phyloP scores from a whole-genome alignment of 2,113 vertebrate species.

The Cottus gobio region DNA sequence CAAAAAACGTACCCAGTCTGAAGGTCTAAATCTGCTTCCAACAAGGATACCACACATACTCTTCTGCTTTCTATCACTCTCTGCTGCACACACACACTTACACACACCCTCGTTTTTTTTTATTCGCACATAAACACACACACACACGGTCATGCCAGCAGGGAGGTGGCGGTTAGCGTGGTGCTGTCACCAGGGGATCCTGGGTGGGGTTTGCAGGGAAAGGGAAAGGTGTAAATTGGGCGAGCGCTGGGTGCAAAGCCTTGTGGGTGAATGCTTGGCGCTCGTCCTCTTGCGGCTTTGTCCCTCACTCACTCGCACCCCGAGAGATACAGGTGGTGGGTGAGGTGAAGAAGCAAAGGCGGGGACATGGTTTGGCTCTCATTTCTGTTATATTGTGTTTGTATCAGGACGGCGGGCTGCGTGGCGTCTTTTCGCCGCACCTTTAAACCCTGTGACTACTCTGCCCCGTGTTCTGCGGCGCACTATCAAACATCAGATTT shows the following conservation, averaged over 20 bases:
- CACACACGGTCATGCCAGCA: constrained; percentile 61
- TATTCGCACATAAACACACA: neutral
- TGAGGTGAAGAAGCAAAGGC: constrained; percentile 35
- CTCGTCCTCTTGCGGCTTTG: constrained; percentile 67
- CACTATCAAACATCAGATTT: constrained; percentile 15
- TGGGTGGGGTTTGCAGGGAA: constrained; percentile 72
- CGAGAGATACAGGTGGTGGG: constrained; percentile 63
- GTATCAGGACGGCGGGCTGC: constrained; percentile 21
- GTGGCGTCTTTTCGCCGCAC: constrained; percentile 40
- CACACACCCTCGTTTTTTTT: constrained; percentile 7
- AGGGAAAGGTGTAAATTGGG: constrained; percentile 84
- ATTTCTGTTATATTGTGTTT: constrained; percentile 28
- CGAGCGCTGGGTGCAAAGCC: constrained; percentile 78
- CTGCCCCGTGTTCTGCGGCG: neutral
- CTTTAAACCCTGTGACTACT: constrained; percentile 31
- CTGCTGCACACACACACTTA: constrained; percentile 4
- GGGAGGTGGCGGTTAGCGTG: constrained; percentile 76
- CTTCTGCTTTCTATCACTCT: constrained; percentile 33
- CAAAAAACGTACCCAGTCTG: constrained; percentile 5
- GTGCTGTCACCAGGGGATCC: constrained; percentile 70
- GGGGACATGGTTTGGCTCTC: constrained; percentile 24
- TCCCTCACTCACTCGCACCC: constrained; percentile 47
- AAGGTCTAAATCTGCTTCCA: constrained; percentile 50
- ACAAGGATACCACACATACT: constrained; percentile 56
- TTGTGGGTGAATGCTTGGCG: constrained; percentile 64